A percentile compares a stretch with the other conserved stretches of the same genome.
Conservation (phyloP, 2,888 invertebrate genomes). For the Plemyria rubiginata region DNA sequence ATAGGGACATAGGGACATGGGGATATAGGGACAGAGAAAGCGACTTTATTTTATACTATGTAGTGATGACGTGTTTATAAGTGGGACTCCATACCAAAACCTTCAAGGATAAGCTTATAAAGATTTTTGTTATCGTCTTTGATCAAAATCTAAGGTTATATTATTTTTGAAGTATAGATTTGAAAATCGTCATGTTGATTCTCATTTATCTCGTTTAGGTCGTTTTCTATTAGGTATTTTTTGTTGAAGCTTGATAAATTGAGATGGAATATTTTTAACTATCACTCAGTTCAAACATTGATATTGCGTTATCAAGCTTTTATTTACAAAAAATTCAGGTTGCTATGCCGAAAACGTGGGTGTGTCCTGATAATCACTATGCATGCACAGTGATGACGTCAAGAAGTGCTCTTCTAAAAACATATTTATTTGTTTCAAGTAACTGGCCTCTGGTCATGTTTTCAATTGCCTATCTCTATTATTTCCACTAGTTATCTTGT, state of each 20-base stretch:
- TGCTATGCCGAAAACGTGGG: conserved; percentile 73
- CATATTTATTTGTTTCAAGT: conserved; percentile 78
- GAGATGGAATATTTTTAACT: conserved; percentile 3
- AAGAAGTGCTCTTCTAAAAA: conserved; percentile 65
- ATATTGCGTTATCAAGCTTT: conserved; percentile 30
- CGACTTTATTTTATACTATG: no score
- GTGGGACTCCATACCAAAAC: no score
- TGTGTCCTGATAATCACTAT: conserved; percentile 74
- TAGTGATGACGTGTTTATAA: no score
- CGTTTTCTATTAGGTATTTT: neutral
- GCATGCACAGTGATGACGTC: conserved; percentile 69
- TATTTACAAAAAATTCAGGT: conserved; percentile 48
- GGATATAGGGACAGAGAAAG: no score
- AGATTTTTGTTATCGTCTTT: no score
- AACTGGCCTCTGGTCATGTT: conserved; percentile 69
- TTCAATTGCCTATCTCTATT: conserved; percentile 69
- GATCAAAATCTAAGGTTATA: no score
- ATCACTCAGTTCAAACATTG: conserved; percentile 4
- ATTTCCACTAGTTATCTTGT: conserved; percentile 81
- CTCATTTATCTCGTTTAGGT: neutral
- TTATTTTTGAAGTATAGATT: no score
- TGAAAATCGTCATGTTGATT: neutral
- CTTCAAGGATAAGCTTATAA: no score
- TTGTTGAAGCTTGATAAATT: neutral
- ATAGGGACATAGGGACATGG: no score